A percentile compares a stretch with the other conserved stretches of the same genome.
phyloP scores from a whole-genome alignment of 2,888 invertebrate genomes.

The Lasioglossum lativentre region DNA sequence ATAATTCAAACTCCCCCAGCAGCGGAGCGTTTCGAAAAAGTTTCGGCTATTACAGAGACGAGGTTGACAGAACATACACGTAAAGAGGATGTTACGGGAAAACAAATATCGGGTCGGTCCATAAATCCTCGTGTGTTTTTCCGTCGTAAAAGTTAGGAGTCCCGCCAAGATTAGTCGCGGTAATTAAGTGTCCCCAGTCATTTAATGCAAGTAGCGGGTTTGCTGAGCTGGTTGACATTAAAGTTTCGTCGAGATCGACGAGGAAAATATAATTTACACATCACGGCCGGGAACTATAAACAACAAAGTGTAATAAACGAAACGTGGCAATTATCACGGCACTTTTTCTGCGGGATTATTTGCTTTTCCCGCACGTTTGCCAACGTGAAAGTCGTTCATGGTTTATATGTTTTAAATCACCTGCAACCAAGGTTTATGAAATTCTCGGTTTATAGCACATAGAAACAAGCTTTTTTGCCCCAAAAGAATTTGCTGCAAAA shows the following conservation, averaged over 20 bases:
- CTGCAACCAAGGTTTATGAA: neutral
- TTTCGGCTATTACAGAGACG: neutral
- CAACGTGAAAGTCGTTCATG: neutral
- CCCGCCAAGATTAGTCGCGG: constrained; percentile 15
- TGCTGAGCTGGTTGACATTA: neutral
- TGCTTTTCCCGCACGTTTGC: neutral
- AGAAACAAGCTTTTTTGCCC: neutral
- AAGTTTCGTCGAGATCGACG: constrained; percentile 14
- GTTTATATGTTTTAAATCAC: neutral
- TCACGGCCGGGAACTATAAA: neutral
- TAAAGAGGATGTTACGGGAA: neutral
- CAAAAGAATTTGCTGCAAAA: neutral
- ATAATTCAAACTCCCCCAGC: constrained; percentile 1
- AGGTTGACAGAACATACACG: constrained; percentile 2
- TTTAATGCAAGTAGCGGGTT: neutral
- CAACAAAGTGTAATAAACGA: neutral
- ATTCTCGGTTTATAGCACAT: neutral
- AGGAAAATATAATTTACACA: constrained; percentile 9
- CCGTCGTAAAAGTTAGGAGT: constrained; percentile 16
- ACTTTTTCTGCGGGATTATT: neutral
- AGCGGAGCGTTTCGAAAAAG: neutral
- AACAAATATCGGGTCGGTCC: constrained; percentile 8
- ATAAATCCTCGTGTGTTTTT: constrained; percentile 5
- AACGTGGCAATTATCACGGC: neutral
- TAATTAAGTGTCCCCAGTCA: constrained; percentile 20